A percentile compares a stretch with the other conserved stretches of the same genome.
Evolutionary conservation across 2,797 vertebrate genomes (phyloP).

Genomic region (Phalloptychus januarius): DNA sequence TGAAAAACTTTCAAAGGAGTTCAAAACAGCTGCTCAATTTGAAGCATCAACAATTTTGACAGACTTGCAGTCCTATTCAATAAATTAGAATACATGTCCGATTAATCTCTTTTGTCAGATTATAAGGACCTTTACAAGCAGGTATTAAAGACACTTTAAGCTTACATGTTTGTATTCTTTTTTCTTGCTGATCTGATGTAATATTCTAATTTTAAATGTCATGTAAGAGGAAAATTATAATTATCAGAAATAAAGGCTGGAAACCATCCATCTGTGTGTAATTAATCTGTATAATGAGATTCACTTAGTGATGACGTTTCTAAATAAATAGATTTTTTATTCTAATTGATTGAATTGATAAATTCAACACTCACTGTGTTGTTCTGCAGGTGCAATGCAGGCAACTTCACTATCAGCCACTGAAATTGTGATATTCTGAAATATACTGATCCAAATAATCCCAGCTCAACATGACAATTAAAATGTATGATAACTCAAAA

Average conservation of each 20-base stretch:
- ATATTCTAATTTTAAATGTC: background rate
- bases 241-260: background rate
- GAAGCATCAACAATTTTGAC: background rate
- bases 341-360: background rate
- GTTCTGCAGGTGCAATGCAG: background rate
- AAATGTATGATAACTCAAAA: background rate
- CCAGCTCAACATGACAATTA: background rate
- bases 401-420: background rate
- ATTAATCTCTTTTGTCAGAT: no score
- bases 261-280: background rate
- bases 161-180: background rate
- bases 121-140: background rate
- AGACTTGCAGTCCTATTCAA: background rate
- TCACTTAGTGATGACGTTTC: background rate
- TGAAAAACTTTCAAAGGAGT: background rate
- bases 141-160: background rate
- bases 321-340: background rate
- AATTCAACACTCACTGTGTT: background rate
- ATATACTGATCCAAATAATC: background rate
- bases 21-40: background rate
- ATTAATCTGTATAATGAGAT: background rate
- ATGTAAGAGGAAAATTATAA: background rate
- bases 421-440: background rate
- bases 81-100: no score
- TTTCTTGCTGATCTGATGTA: background rate